These are phyloP conservation scores for Apeltes quadracus DNA, from an alignment of 2,113 vertebrate species.

Conservation along the genomic window DNA sequence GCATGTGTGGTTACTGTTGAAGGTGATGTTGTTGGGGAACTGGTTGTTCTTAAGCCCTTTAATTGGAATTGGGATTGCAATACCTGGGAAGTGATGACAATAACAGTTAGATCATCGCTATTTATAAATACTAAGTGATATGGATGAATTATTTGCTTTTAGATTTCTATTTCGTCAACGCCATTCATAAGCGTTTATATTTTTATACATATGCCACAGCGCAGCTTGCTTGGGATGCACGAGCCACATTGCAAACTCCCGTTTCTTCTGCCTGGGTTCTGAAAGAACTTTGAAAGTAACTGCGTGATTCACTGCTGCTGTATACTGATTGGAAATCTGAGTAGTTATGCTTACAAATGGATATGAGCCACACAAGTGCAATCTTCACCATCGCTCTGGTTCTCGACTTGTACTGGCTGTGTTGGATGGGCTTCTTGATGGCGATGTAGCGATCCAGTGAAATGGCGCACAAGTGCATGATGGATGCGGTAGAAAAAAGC, in stretches of 20 bases:
- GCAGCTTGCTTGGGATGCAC: background rate
- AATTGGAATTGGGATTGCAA: slow-evolving; percentile 94
- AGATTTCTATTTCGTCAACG: background rate
- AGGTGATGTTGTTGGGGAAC: slow-evolving; percentile 76
- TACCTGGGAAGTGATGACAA: slow-evolving; percentile 83
- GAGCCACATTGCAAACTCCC: background rate
- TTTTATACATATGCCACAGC: background rate
- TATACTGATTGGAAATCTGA: background rate
- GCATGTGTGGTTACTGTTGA: slow-evolving; percentile 87
- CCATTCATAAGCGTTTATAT: background rate
- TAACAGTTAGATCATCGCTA: slow-evolving; percentile 4
- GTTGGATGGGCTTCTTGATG: slow-evolving; percentile 98
- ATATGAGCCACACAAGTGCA: slow-evolving; percentile 95
- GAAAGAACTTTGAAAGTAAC: background rate
- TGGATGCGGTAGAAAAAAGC: slow-evolving; percentile 97
- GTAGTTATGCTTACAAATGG: slow-evolving; percentile 86
- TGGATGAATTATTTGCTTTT: background rate
- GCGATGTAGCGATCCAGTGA: slow-evolving; percentile 97
- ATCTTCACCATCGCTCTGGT: slow-evolving; percentile 93
- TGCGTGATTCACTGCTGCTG: background rate
- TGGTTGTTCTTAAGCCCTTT: slow-evolving; percentile 84
- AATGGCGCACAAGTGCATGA: slow-evolving; percentile 98
- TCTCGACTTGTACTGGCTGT: slow-evolving; percentile 95
- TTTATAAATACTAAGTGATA: background rate
- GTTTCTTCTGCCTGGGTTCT: background rate